Percentiles rank a stretch among this genome's conserved stretches.
These are phyloP conservation scores for Diadumene lineata DNA, from an alignment of 92 coral and sea anemone species.

Conservation along the genomic window DNA sequence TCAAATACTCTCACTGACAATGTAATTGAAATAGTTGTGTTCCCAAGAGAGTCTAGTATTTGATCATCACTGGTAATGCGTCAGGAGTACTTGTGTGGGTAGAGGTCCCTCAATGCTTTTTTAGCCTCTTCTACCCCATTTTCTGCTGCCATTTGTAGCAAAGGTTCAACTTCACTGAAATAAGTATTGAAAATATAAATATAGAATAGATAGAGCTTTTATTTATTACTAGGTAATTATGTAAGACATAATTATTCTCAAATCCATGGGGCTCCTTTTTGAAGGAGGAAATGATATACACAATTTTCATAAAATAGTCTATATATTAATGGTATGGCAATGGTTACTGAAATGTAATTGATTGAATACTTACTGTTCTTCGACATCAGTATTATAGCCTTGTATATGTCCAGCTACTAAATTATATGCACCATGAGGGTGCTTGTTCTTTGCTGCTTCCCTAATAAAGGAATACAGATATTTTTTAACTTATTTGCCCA, in stretches of 20 bases:
- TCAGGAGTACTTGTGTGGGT: slow-evolving; percentile 88
- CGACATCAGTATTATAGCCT: slow-evolving; percentile 89
- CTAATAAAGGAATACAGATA: slow-evolving; percentile 41
- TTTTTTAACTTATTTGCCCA: too few species aligned
- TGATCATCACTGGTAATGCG: neutral
- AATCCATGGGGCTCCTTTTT: too few species aligned
- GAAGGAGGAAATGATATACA: too few species aligned
- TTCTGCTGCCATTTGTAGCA: slow-evolving; percentile 93
- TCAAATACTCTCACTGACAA: too few species aligned
- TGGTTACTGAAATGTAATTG: too few species aligned
- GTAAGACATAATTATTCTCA: too few species aligned
- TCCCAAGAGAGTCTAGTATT: too few species aligned
- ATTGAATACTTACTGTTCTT: slow-evolving; percentile 82
- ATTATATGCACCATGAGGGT: slow-evolving; percentile 96
- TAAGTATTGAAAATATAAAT: neutral
- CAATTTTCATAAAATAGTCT: neutral
- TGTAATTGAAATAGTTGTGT: too few species aligned
- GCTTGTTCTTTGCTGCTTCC: slow-evolving; percentile 93
- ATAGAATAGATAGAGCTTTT: too few species aligned
- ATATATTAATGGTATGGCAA: too few species aligned
- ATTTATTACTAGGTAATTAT: too few species aligned
- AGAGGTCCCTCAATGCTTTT: slow-evolving; percentile 84
- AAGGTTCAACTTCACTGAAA: slow-evolving; percentile 86
- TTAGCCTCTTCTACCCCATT: slow-evolving; percentile 95
- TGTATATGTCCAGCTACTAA: slow-evolving; percentile 97